Evolutionary conservation across 2,797 vertebrate genomes (phyloP).

Genomic region (Coendou prehensilis): DNA sequence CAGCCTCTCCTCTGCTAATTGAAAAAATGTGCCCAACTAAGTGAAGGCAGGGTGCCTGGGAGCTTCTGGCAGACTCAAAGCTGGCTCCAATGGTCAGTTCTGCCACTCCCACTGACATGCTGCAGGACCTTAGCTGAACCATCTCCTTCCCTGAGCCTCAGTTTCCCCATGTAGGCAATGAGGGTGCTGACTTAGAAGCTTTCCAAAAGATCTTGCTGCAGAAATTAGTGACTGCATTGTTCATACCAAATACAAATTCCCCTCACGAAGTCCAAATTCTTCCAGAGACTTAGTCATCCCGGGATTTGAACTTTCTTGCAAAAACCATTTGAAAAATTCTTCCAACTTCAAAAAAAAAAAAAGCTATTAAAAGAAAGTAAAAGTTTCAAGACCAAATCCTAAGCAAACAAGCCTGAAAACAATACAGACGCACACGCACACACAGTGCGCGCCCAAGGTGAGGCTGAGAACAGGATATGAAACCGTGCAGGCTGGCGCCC

Average conservation of each 20-base stretch:
- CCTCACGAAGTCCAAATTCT: constrained; percentile 79
- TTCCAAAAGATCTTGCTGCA: constrained; percentile 46
- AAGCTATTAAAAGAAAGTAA: constrained; percentile 75
- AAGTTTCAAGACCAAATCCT: constrained; percentile 75
- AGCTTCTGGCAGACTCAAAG: not conserved
- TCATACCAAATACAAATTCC: constrained; percentile 72
- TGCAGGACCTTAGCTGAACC: not conserved
- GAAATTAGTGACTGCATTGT: constrained; percentile 62
- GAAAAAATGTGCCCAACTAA: not conserved
- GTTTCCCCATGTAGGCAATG: constrained; percentile 49
- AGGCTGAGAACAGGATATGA: constrained; percentile 83
- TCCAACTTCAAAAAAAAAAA: constrained; percentile 46
- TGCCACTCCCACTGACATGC: not conserved
- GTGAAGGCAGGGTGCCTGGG: not conserved
- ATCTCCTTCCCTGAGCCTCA: constrained; percentile 36
- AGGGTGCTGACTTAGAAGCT: constrained; percentile 32
- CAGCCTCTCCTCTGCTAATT: not conserved
- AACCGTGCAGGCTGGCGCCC: constrained; percentile 54
- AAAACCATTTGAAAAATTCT: constrained; percentile 74
- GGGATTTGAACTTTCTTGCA: constrained; percentile 74
- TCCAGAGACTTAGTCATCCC: constrained; percentile 75
- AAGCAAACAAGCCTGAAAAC: constrained; percentile 63
- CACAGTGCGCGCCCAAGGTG: constrained; percentile 53
- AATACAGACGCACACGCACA: not conserved
- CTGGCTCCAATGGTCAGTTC: not conserved